A percentile compares a stretch with the other conserved stretches of the same genome.
phyloP scores from a whole-genome alignment of 2,888 invertebrate species.

The Lottia gigantea region DNA sequence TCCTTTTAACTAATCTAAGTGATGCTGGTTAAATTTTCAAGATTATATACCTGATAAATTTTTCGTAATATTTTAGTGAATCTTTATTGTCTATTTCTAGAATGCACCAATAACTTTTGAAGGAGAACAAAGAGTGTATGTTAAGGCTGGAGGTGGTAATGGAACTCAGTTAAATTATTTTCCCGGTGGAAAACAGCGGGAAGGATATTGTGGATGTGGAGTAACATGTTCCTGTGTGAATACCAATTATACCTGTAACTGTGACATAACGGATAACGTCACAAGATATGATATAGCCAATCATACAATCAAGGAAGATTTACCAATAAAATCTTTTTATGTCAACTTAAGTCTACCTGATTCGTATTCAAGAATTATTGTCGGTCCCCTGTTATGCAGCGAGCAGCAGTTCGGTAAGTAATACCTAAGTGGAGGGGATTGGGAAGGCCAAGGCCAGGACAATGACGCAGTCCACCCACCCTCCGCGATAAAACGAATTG shows the following conservation, averaged over 20 bases:
- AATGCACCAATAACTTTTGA: slow-evolving; percentile 33
- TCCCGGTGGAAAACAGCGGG: slow-evolving; percentile 37
- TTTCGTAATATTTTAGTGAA: too few relatives aligned
- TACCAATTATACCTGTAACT: slow-evolving; percentile 47
- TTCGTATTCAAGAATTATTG: slow-evolving; percentile 25
- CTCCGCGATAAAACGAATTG: too few relatives aligned
- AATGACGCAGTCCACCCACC: too few relatives aligned
- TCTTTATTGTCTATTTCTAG: not conserved
- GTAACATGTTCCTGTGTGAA: slow-evolving; percentile 42
- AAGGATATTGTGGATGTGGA: slow-evolving; percentile 52
- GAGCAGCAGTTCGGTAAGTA: slow-evolving; percentile 52
- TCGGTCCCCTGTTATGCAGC: slow-evolving; percentile 48
- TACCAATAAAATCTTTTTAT: slow-evolving; percentile 45
- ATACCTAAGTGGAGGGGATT: not conserved
- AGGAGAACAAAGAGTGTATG: slow-evolving; percentile 31
- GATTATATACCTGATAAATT: too few relatives aligned
- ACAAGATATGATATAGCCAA: slow-evolving; percentile 50
- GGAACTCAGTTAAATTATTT: slow-evolving; percentile 27
- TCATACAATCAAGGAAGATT: slow-evolving; percentile 42
- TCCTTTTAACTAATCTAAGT: too few relatives aligned
- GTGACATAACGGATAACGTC: slow-evolving; percentile 48
- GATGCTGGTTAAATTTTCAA: too few relatives aligned
- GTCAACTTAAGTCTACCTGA: slow-evolving; percentile 27
- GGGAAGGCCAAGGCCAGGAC: too few relatives aligned
- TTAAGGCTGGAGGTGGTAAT: not conserved